Base-by-base conservation (phyloP, 2,888 invertebrate species). In the Galerucella pusilla region DNA sequence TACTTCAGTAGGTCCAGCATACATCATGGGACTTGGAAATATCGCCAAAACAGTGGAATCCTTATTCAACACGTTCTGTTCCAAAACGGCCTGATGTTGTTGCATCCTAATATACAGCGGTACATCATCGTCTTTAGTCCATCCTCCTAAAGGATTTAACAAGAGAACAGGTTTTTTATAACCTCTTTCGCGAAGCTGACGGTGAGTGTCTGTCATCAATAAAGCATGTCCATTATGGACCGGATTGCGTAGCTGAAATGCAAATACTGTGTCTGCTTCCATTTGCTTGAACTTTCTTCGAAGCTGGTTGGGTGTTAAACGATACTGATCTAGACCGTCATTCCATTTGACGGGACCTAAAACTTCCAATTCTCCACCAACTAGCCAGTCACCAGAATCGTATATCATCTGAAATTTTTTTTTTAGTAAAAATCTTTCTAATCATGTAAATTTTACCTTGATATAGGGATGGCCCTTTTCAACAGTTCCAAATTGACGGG, bases 1-100 rank as follows among this genome's bases (percentile, higher is more conserved):
- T 79, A 97, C 97, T 91, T 99, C 98, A 46, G 97, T 97, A 14
- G 98, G 98, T 1, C 99, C 99, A 5, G 98, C 99, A 86, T 99
- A 99, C 94, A 97, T 94, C 99, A 99, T 99, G 2, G 99, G 99
- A 67, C 98, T 97, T 0, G 99, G 99, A 89, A 99, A 99, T 84
- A 99, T 98, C 0, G 98, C 97, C 76, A 98, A 88, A 16, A 98
- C 92, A 0, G 99, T 99, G 57, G 93, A 91, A 45, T 92, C 90
- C 0, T 94, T 92, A 85, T 97, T 95, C 46, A 97, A 84, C 0
- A 96, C 91, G 0, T 94, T 93, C 75, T 96, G 96, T 78, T 93
- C 93, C 16, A 98, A 89, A 20, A 98, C 96, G 0, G 97, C 97
- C 85, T 94, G 92, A 88, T 98, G 98, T 84, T 98, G 98, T 68